These are phyloP conservation scores for Myiothlypis coronata DNA, from an alignment of 2,797 vertebrate genomes.

Conservation along the genomic window DNA sequence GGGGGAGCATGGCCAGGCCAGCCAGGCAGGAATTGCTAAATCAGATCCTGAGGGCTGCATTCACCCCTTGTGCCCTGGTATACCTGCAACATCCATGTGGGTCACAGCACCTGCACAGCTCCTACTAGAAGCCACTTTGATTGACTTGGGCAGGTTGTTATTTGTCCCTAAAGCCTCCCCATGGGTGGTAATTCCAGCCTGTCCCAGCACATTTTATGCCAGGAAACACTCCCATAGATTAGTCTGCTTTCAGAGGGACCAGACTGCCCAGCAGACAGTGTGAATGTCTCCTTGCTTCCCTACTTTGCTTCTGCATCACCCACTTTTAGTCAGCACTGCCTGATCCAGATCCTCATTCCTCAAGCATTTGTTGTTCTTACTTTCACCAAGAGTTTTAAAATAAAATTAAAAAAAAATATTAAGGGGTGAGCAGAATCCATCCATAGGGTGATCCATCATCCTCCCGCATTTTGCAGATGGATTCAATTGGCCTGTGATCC, in stretches of 20 bases:
- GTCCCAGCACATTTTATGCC: background rate
- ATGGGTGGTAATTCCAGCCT: background rate
- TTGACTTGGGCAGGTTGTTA: background rate
- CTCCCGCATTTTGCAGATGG: background rate
- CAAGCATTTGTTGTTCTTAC: background rate
- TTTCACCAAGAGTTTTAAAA: background rate
- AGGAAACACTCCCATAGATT: background rate
- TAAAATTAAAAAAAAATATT: background rate
- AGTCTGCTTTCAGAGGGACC: background rate
- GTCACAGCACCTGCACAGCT: background rate
- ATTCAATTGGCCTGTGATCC: constrained; percentile 54
- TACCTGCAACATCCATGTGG: fast-evolving
- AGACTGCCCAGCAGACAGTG: background rate
- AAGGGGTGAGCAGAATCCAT: background rate
- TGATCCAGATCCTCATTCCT: background rate
- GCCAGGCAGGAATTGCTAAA: background rate
- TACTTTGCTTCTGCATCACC: background rate
- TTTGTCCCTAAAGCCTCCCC: background rate
- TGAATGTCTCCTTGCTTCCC: background rate
- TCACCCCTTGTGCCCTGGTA: background rate
- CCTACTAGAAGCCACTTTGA: background rate
- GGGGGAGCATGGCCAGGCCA: fast-evolving
- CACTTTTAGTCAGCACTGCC: background rate
- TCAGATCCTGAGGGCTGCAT: fast-evolving
- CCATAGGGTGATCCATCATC: background rate